Evolutionary conservation across 2,113 vertebrate species (phyloP).

Genomic region (Megatriorchis doriae): DNA sequence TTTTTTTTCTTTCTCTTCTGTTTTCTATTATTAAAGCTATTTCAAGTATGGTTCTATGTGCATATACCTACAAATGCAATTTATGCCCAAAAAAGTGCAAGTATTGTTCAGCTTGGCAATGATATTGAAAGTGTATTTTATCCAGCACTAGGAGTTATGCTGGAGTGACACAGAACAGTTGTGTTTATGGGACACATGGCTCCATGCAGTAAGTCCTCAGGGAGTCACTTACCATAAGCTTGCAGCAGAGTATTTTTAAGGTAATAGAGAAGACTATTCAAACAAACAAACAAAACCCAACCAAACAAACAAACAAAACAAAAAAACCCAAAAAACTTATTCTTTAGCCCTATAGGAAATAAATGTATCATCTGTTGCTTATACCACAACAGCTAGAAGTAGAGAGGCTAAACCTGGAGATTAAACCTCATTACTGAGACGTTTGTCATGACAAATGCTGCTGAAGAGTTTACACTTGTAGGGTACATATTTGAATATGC

Average conservation of each 20-base stretch:
- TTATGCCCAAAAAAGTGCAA: not conserved
- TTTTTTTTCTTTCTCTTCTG: not conserved
- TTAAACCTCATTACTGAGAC: not conserved
- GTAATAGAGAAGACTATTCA: not conserved
- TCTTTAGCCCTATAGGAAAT: not conserved
- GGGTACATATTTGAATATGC: not conserved
- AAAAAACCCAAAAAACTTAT: fast-evolving
- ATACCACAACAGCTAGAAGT: not conserved
- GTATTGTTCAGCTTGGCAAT: not conserved
- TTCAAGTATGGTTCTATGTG: not conserved
- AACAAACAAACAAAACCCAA: not conserved
- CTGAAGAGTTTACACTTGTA: not conserved
- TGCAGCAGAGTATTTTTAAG: not conserved
- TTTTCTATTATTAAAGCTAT: not conserved
- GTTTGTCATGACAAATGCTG: not conserved
- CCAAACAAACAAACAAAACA: not conserved
- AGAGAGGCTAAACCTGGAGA: not conserved
- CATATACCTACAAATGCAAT: not conserved
- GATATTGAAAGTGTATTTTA: not conserved
- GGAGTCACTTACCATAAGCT: not conserved
- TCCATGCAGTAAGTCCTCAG: not conserved
- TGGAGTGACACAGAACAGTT: not conserved
- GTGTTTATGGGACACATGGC: not conserved
- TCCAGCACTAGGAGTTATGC: not conserved
- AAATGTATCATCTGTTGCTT: not conserved